Conservation (phyloP, 2,113 vertebrate species). For the Pipra filicauda region DNA sequence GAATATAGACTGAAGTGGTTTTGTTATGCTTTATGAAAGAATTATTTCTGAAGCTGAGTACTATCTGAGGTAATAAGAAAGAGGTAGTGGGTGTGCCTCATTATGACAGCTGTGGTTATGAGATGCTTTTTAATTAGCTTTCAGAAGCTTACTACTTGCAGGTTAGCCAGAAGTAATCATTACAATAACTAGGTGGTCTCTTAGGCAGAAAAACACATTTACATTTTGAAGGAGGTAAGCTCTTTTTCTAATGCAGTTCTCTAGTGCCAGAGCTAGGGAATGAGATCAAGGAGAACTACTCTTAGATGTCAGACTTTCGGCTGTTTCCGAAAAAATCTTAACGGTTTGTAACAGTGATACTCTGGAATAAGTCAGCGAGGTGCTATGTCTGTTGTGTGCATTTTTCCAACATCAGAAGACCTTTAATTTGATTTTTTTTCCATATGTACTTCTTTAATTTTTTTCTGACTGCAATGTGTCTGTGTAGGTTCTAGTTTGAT, state of each 20-base stretch:
- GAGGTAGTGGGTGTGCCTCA: constrained; percentile 63
- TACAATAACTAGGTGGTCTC: background rate
- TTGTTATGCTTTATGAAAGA: constrained; percentile 24
- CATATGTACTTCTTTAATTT: background rate
- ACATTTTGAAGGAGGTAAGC: constrained; percentile 13
- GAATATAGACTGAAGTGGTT: background rate
- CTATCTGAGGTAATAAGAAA: constrained; percentile 61
- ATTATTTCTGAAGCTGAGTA: constrained; percentile 59
- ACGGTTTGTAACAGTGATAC: background rate
- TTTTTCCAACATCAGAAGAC: background rate
- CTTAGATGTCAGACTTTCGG: background rate
- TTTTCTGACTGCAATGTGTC: background rate
- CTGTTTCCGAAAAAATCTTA: background rate
- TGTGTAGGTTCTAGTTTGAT: background rate
- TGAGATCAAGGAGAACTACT: background rate
- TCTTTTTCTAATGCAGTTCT: constrained; percentile 19
- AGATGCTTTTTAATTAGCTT: constrained; percentile 77
- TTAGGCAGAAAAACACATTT: constrained; percentile 11
- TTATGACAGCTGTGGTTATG: constrained; percentile 61
- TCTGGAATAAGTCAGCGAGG: background rate
- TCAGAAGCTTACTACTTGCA: constrained; percentile 70
- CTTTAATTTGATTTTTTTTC: background rate
- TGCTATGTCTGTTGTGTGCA: background rate
- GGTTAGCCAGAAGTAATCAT: constrained; percentile 1
- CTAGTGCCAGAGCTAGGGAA: background rate